These are phyloP conservation scores for Macropus fuliginosus DNA, from an alignment of 2,797 vertebrate genomes.

Conservation along the genomic window DNA sequence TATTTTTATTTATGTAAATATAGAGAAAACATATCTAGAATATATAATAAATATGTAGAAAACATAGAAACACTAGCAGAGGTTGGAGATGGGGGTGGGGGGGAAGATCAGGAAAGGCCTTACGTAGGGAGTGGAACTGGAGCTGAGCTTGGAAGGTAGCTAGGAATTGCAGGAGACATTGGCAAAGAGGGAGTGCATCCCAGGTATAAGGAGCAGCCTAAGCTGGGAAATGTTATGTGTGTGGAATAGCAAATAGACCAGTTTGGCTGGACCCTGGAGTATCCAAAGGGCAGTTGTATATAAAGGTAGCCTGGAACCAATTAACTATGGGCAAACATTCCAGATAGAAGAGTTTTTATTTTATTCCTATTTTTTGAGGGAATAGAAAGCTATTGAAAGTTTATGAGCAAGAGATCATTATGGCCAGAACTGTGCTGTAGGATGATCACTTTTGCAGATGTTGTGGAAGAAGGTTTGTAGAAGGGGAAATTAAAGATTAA, in stretches of 20 bases:
- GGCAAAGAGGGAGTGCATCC: not conserved
- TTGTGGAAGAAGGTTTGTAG: not conserved
- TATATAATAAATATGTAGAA: too few relatives aligned
- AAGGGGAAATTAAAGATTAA: not conserved
- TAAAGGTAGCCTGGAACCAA: not conserved
- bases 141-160: not conserved
- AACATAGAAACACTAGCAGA: too few relatives aligned
- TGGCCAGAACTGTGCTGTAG: not conserved
- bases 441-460: not conserved
- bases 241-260: not conserved
- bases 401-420: not conserved
- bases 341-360: not conserved
- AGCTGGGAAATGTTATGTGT: not conserved
- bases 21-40: not conserved
- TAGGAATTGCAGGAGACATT: not conserved
- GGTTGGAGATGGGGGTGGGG: not conserved
- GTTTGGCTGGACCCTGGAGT: not conserved
- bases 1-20: not conserved
- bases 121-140: not conserved
- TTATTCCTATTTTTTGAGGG: not conserved
- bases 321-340: not conserved
- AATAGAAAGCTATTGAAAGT: not conserved
- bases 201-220: not conserved
- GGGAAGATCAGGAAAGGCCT: not conserved
- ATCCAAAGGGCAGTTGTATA: not conserved